phyloP scores from a whole-genome alignment of 2,888 invertebrate genomes.

The Margaritifera margaritifera region DNA sequence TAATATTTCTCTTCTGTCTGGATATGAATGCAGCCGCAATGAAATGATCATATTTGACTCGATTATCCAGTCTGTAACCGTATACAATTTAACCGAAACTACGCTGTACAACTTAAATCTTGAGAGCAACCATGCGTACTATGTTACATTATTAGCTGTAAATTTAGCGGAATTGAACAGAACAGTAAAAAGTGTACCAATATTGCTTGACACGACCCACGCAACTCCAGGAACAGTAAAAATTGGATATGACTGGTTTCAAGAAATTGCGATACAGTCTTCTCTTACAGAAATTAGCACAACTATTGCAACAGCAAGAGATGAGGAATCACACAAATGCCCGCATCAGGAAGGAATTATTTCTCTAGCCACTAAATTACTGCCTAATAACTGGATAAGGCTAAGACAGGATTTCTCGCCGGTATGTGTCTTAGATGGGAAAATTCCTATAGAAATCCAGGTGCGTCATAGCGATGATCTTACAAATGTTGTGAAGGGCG shows the following conservation, averaged over 20 bases:
- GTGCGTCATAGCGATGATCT: too few species aligned
- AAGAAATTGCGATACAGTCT: constrained; percentile 26
- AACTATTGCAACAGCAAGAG: constrained; percentile 29
- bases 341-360: constrained; percentile 20
- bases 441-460: too few species aligned
- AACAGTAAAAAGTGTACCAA: constrained; percentile 11
- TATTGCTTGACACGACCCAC: constrained; percentile 32
- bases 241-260: constrained; percentile 31
- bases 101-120: constrained; percentile 40
- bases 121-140: constrained; percentile 21
- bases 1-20: constrained; percentile 11
- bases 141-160: constrained; percentile 25
- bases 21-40: too few species aligned
- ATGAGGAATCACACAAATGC: constrained; percentile 23
- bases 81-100: constrained; percentile 17
- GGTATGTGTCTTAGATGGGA: too few species aligned
- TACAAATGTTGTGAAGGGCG: too few species aligned
- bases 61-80: neutral
- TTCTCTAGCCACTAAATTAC: constrained; percentile 10
- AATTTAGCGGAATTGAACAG: constrained; percentile 35
- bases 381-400: neutral
- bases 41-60: neutral
- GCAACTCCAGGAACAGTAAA: constrained; percentile 39
- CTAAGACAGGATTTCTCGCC: too few species aligned
- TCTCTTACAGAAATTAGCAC: constrained; percentile 24